Evolutionary conservation across 1,140 invertebrate genomes (phyloP).

Genomic region (Meteorus sp.): DNA sequence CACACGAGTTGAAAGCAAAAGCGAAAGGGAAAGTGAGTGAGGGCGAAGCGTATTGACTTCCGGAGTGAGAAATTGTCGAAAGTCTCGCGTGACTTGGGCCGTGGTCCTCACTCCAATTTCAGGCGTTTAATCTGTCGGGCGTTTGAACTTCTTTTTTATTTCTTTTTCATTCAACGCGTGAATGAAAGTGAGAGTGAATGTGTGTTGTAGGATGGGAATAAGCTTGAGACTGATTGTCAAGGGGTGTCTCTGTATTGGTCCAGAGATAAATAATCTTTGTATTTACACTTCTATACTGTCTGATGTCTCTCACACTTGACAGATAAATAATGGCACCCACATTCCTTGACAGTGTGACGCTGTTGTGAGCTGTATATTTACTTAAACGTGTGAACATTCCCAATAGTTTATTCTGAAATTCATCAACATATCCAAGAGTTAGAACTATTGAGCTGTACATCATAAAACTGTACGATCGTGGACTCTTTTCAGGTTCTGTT

Average conservation of each 20-base stretch:
- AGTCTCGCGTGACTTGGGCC: constrained; percentile 27
- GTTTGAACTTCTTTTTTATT: constrained; percentile 45
- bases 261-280: constrained; percentile 25
- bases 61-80: constrained; percentile 41
- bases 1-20: constrained; percentile 14
- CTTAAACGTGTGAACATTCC: constrained; percentile 5
- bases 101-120: constrained; percentile 31
- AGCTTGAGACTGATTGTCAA: background rate
- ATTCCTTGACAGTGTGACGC: constrained; percentile 22
- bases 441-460: too few species aligned
- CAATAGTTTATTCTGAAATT: background rate
- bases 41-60: constrained; percentile 38
- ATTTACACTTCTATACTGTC: constrained; percentile 13
- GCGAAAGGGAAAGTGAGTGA: constrained; percentile 19
- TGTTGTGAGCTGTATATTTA: constrained; percentile 11
- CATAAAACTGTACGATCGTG: too few species aligned
- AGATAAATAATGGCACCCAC: constrained; percentile 49
- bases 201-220: too few species aligned
- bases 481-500: too few species aligned
- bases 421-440: too few species aligned
- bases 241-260: constrained; percentile 29
- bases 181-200: constrained; percentile 1
- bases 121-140: constrained; percentile 46
- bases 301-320: constrained; percentile 17
- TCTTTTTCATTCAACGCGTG: constrained; percentile 4